Evolutionary conservation across 2,113 vertebrate species (phyloP).

Genomic region (Neolamprologus brichardi): DNA sequence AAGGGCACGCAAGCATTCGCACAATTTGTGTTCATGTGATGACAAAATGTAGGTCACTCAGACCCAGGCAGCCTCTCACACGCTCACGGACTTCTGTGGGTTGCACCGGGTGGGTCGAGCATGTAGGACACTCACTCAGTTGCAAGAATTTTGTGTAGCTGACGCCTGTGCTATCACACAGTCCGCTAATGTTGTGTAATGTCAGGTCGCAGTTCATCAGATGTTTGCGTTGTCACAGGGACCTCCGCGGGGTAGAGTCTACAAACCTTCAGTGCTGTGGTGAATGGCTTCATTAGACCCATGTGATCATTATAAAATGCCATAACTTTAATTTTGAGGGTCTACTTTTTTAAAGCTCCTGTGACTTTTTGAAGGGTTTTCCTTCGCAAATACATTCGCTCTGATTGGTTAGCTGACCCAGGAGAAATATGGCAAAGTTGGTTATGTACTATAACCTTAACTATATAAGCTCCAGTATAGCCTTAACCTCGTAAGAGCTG

Average conservation of each 20-base stretch:
- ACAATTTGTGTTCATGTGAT: background rate
- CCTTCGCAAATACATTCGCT: fast-evolving
- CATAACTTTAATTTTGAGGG: background rate
- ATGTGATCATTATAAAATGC: background rate
- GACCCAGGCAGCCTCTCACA: background rate
- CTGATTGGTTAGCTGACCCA: background rate
- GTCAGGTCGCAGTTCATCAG: background rate
- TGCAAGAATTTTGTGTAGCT: background rate
- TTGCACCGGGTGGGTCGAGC: background rate
- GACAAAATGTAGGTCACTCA: background rate
- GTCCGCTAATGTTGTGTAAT: background rate
- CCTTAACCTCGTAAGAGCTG: background rate
- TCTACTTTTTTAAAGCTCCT: background rate
- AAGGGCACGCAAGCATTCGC: background rate
- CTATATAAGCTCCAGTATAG: background rate
- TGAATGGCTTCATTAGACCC: background rate
- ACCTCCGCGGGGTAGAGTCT: background rate
- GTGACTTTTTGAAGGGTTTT: background rate
- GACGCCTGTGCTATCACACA: background rate
- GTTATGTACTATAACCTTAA: background rate
- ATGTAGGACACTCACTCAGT: background rate
- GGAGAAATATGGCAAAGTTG: background rate
- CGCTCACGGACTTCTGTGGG: background rate
- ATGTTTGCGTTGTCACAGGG: background rate
- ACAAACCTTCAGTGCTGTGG: background rate